Base-by-base conservation (phyloP, 1,140 invertebrate species). In the Venustaconcha ellipsiformis region DNA sequence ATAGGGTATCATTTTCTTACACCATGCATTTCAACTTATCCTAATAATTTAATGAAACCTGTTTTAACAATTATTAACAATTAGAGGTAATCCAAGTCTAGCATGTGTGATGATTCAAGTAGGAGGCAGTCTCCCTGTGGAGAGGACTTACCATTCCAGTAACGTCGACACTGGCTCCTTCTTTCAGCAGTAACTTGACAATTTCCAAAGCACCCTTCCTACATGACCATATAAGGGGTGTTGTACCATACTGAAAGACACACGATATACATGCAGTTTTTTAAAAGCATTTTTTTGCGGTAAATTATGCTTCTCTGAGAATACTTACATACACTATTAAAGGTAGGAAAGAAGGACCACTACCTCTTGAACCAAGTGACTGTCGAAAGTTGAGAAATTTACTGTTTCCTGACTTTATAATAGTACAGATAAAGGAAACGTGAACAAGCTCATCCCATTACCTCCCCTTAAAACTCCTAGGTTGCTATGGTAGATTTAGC, bases 161-260 rank as follows among this genome's bases (percentile, higher is more conserved):
- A 37, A 94, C 94, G 87, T 97, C 96, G 0, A 95, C 93, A 88
- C 94, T 94, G 37, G 95, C 95, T 37, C 95, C 96, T 72, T 94
- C 94, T 83, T 94, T 94, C 5, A 99, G 88, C 30, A 99, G 90
- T 59, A 93, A 92, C 74, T 95, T 93, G 30, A 97, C 96, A 73
- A 99, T 96, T 79, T 96, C 94, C 14, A 93, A 89, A 88, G 95
- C 94, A 17, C 98, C 98, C 87, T 97, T 97, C 30, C 98, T 79
- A 57, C 84, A 82, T n/a, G 89, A 97, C 98, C 98, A 99, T 58
- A 99, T 94, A 8, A 99, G 89, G 3, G 98, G 96, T 1, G 97
- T 98, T 1, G 97, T 99, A 18, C 97, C 98, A 92, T 99, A 99
- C 92, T 94, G 79, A 20, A 69, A 78, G 20, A 30, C 62, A 23